phyloP scores from a whole-genome alignment of 2,797 vertebrate species.

The Gadopsis bispinosus region DNA sequence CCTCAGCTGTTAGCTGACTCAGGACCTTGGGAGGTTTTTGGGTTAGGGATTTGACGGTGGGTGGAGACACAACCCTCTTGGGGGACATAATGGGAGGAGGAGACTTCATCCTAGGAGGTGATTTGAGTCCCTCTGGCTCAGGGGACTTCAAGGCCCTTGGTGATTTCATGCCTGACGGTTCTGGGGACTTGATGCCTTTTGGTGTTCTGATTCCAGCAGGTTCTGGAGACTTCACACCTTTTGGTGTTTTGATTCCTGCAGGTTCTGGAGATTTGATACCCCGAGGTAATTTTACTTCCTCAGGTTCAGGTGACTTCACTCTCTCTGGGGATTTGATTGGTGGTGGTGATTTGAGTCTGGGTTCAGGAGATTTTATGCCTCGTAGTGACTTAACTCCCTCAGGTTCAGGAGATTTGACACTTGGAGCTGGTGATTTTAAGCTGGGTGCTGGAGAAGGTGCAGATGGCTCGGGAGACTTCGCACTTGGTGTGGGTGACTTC shows the following conservation, averaged over 20 bases:
- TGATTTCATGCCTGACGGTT: constrained; percentile 78
- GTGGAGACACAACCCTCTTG: constrained; percentile 91
- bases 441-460: constrained; percentile 65
- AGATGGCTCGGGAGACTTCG: constrained; percentile 67
- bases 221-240: constrained; percentile 81
- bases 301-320: constrained; percentile 71
- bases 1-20: constrained; percentile 89
- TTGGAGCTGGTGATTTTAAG: constrained; percentile 74
- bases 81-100: constrained; percentile 82
- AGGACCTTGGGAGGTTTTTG: constrained; percentile 84
- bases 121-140: constrained; percentile 85
- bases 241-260: constrained; percentile 68
- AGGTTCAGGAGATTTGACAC: constrained; percentile 88
- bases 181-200: constrained; percentile 77
- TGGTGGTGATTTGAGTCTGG: constrained; percentile 66
- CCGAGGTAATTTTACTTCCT: constrained; percentile 73
- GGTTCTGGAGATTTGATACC: constrained; percentile 85
- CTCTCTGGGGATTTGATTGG: constrained; percentile 85
- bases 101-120: constrained; percentile 82
- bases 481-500: constrained; percentile 55
- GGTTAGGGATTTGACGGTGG: constrained; percentile 81
- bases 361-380: constrained; percentile 81
- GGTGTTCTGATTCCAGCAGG: constrained; percentile 86
- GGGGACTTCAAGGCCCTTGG: constrained; percentile 89
- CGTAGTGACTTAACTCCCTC: constrained; percentile 69